Evolutionary conservation across 2,113 vertebrate species (phyloP).

Genomic region (Heptranchias perlo): DNA sequence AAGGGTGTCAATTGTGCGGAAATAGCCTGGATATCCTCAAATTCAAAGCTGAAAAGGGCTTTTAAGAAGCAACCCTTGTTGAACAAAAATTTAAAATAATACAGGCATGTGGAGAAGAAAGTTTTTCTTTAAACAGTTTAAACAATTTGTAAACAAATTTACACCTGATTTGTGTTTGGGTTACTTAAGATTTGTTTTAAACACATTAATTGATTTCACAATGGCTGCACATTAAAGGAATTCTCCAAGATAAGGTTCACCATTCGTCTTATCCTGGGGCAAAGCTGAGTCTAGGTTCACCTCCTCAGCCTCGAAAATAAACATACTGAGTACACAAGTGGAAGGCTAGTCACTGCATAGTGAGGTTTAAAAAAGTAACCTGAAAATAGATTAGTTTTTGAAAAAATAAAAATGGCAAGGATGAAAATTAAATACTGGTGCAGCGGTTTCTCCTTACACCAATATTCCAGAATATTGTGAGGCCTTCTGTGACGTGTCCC

Average conservation of each 20-base stretch:
- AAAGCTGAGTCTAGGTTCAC: not conserved
- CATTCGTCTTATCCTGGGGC: not conserved
- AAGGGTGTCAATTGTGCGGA: not conserved
- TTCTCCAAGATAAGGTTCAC: not conserved
- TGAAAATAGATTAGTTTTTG: not conserved
- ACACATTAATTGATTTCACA: not conserved
- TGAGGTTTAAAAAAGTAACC: not conserved
- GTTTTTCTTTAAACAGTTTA: too few relatives aligned
- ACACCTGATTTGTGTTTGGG: not conserved
- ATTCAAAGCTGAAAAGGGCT: not conserved
- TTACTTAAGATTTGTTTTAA: not conserved
- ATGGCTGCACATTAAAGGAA: not conserved
- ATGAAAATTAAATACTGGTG: not conserved
- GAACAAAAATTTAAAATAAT: too few relatives aligned
- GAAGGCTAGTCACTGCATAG: not conserved
- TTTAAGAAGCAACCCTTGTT: too few relatives aligned
- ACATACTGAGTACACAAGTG: not conserved
- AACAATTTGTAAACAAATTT: too few relatives aligned
- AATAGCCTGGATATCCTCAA: not conserved
- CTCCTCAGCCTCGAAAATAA: not conserved
- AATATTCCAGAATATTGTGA: not conserved
- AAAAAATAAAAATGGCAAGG: not conserved
- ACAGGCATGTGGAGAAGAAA: too few relatives aligned
- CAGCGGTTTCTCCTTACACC: not conserved
- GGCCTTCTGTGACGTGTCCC: not conserved